These are phyloP conservation scores for Amblyteles armatorius DNA, from an alignment of 2,888 invertebrate species.

Conservation along the genomic window DNA sequence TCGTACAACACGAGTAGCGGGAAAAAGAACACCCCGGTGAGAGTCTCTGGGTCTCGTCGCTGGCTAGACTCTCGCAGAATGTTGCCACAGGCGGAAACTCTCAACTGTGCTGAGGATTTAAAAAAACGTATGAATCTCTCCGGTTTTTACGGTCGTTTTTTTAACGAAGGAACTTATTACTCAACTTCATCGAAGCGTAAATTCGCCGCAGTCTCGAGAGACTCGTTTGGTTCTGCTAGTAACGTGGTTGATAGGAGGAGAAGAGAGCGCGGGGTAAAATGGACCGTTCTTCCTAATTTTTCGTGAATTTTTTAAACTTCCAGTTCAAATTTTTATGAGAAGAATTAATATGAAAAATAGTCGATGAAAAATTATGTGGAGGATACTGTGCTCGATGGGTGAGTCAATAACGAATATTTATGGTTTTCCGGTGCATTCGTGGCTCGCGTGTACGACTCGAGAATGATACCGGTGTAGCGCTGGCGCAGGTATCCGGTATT, in stretches of 20 bases:
- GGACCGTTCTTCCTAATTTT: background rate
- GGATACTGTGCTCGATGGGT: background rate
- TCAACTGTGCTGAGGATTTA: background rate
- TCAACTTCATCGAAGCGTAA: background rate
- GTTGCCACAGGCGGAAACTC: slow-evolving; percentile 14
- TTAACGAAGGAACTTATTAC: background rate
- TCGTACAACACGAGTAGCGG: slow-evolving; percentile 38
- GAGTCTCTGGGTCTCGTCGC: slow-evolving; percentile 10
- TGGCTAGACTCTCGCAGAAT: background rate
- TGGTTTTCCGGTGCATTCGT: background rate
- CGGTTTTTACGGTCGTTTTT: background rate
- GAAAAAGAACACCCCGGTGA: slow-evolving; percentile 17
- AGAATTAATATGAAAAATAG: background rate
- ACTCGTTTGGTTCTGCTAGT: background rate
- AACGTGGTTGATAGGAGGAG: background rate
- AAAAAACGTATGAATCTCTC: slow-evolving; percentile 6
- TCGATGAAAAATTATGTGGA: background rate
- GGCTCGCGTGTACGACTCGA: background rate
- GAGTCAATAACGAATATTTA: background rate
- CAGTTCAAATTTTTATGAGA: background rate
- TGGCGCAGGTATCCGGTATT: background rate
- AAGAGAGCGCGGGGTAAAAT: background rate
- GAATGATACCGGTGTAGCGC: background rate
- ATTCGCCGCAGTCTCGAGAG: background rate
- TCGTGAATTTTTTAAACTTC: background rate